Conservation (phyloP, 2,113 vertebrate species). For the Isurus oxyrinchus region DNA sequence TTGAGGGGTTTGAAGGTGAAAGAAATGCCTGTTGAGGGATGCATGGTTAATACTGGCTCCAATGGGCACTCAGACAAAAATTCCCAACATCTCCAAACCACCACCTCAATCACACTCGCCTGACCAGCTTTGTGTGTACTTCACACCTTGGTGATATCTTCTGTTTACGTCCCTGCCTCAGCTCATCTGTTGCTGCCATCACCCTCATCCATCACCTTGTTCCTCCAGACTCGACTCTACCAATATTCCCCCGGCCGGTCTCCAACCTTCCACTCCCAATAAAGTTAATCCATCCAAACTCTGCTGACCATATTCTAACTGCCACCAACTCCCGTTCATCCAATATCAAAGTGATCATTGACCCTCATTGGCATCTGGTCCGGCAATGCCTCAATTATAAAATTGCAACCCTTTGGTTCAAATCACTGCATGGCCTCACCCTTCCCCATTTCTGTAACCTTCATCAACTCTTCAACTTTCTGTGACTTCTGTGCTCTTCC, state of each 20-base stretch:
- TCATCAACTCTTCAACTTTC: no score
- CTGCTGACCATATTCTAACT: background rate
- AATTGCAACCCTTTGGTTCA: no score
- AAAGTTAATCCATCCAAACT: background rate
- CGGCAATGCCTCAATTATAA: background rate
- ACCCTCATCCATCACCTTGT: background rate
- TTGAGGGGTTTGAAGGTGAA: background rate
- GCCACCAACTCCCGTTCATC: background rate
- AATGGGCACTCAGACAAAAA: background rate
- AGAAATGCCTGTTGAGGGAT: no score
- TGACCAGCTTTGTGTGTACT: background rate
- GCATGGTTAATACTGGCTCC: background rate
- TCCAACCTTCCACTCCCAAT: background rate
- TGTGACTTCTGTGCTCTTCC: no score
- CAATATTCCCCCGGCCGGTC: no score
- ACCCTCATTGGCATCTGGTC: no score
- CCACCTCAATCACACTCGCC: background rate
- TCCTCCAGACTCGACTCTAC: background rate
- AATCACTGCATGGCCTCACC: no score
- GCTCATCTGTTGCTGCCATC: background rate
- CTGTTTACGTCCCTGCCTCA: background rate
- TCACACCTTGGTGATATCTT: background rate
- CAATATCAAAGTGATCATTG: background rate
- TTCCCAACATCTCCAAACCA: background rate
- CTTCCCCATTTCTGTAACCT: no score